These are phyloP conservation scores for Periophthalmus magnuspinnatus DNA, from an alignment of 2,797 vertebrate species.

Conservation along the genomic window DNA sequence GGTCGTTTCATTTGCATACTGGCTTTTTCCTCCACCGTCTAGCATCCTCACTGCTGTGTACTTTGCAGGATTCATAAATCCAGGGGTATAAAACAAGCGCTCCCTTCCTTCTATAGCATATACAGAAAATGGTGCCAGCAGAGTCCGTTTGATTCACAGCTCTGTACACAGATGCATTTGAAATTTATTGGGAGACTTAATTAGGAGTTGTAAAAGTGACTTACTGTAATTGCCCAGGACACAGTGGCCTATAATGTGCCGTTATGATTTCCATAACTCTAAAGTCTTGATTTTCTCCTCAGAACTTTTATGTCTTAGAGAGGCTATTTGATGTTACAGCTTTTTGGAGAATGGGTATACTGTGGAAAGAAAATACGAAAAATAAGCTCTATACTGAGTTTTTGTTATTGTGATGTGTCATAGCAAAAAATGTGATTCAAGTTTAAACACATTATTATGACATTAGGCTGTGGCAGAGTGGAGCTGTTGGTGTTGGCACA, in stretches of 20 bases:
- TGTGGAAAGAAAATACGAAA: constrained; percentile 27
- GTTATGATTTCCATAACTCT: constrained; percentile 74
- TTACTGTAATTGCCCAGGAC: constrained; percentile 70
- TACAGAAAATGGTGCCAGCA: constrained; percentile 43
- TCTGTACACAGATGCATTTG: constrained; percentile 68
- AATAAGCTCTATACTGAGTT: constrained; percentile 5
- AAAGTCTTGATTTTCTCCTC: constrained; percentile 46
- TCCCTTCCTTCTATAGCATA: constrained; percentile 23
- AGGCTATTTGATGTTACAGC: constrained; percentile 46
- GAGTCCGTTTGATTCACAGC: constrained; percentile 59
- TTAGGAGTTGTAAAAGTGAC: constrained; percentile 76
- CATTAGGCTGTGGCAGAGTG: constrained; percentile 11
- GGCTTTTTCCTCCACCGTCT: constrained; percentile 38
- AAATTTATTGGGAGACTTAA: constrained; percentile 73
- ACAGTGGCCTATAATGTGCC: constrained; percentile 58
- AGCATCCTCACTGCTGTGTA: constrained; percentile 36
- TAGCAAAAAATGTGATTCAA: constrained; percentile 15
- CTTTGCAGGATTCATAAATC: constrained; percentile 63
- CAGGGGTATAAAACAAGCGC: constrained; percentile 47
- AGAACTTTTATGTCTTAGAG: constrained; percentile 43
- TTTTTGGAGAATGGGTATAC: constrained; percentile 30
- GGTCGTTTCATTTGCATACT: constrained; percentile 56
- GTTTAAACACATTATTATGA: constrained; percentile 29
- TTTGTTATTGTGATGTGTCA: constrained; percentile 22
- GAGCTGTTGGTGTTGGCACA: constrained; percentile 4